Evolutionary conservation across 2,113 vertebrate species (phyloP), one percentile per base, ranked within the genome.

Genomic region (Callorhinus ursinus): DNA sequence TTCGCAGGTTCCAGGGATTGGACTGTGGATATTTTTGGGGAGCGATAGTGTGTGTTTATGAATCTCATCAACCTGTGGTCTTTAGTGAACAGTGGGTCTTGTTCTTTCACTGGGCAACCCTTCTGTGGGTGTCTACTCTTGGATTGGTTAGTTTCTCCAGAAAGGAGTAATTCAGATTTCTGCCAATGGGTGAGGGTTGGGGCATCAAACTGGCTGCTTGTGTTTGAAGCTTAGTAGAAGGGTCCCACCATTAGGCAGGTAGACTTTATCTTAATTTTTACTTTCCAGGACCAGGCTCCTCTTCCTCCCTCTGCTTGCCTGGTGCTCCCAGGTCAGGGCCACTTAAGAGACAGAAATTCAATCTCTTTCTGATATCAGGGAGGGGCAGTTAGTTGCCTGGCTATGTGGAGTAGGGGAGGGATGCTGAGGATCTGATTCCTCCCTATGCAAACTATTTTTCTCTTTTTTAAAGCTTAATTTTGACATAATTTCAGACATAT

Each of bases 31-130:
- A 8, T 90, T 63, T 63, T 22, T 80, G 49, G 42, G 49, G 31
- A 16, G 4, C 2, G 8, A 4, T 7, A 0, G 2, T 46, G 36
- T 33, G 15, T 83, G 8, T 51, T 5, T n/a, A 13, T 61, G 59
- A 51, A n/a, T 19, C 4, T 9, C 13, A 49, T n/a, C 9, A 24
- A 16, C n/a, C 10, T 79, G 12, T 46, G 2, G 77, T 12, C 88
- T 31, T 87, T 33, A 0, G 16, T 67, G 76, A 59, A 49, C 49
- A 42, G 10, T 2, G 24, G 19, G 19, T 36, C 39, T 76, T 67
- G 36, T 24, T 57, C 31, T 51, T 46, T 57, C 22, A 11, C 5
- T 22, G 51, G 46, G 28, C 13, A 7, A 22, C 22, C 67, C 72
- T 51, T 46, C 33, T 63, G 7, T n/a, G 71, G 11, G 26, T 61